Conservation (phyloP, 2,888 invertebrate species). For the Mayetiola destructor region DNA sequence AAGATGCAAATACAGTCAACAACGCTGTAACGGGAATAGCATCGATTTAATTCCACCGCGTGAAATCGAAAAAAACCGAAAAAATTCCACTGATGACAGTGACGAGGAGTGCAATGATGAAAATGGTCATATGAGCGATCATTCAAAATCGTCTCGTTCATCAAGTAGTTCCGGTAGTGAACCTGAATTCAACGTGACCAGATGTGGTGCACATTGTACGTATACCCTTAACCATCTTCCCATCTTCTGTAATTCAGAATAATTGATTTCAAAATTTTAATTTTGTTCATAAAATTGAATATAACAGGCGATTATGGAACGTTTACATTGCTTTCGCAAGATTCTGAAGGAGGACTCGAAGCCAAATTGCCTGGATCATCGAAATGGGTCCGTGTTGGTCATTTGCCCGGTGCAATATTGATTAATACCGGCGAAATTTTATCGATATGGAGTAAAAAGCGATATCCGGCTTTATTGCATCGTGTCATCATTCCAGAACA, state of each 20-base stretch:
- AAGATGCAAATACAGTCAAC: conserved; percentile 34
- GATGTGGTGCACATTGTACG: conserved; percentile 51
- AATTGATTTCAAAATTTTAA: not conserved
- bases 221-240: not conserved
- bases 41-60: not conserved
- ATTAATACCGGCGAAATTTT: conserved; percentile 62
- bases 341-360: conserved; percentile 56
- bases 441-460: conserved; percentile 57
- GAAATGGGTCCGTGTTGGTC: conserved; percentile 58
- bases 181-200: conserved; percentile 26
- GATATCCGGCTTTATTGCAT: conserved; percentile 56
- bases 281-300: not conserved
- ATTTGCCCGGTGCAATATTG: conserved; percentile 59
- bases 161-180: conserved; percentile 26
- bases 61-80: not conserved
- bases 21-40: conserved; percentile 25
- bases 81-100: not conserved
- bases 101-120: conserved; percentile 17
- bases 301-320: conserved; percentile 47
- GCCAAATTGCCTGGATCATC: conserved; percentile 49
- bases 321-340: conserved; percentile 57
- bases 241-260: not conserved
- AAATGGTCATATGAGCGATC: conserved; percentile 23
- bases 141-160: conserved; percentile 33
- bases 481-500: conserved; percentile 58